phyloP scores from a whole-genome alignment of 2,797 vertebrate genomes.

The Pangasius macronema region DNA sequence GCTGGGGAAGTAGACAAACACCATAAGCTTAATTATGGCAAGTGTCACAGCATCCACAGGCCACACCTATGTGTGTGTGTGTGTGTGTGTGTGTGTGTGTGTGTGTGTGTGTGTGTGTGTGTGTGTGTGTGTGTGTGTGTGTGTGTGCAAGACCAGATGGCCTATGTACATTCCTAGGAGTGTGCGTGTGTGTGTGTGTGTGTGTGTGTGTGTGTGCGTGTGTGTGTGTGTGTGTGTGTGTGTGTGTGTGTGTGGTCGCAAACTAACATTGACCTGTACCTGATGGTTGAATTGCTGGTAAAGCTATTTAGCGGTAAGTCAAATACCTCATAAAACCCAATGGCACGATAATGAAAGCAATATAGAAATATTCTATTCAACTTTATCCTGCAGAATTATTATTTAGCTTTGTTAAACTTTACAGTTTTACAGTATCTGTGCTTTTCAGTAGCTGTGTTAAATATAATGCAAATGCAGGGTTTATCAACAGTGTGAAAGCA shows the following conservation, averaged over 20 bases:
- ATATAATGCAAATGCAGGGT: not conserved
- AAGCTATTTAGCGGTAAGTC: not conserved
- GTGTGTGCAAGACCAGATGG: slow-evolving; percentile 10
- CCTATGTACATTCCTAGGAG: not conserved
- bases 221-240: slow-evolving; percentile 5
- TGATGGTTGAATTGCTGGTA: not conserved
- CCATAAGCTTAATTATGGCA: slow-evolving; percentile 73
- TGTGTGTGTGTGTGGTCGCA: not conserved
- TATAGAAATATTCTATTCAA: not conserved
- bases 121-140: not conserved
- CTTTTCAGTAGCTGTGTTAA: not conserved
- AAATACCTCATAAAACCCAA: not conserved
- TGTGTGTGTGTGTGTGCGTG: not conserved
- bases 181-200: not conserved
- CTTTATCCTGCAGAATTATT: not conserved
- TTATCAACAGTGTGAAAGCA: not conserved
- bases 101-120: slow-evolving; percentile 22
- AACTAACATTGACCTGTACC: not conserved
- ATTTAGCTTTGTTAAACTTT: not conserved
- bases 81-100: slow-evolving; percentile 22
- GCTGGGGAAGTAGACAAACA: slow-evolving; percentile 70
- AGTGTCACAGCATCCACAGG: slow-evolving; percentile 62
- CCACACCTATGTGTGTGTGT: slow-evolving; percentile 52
- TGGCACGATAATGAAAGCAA: not conserved
- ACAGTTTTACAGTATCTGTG: not conserved